Evolutionary conservation across 2,797 vertebrate genomes (phyloP), one percentile per base, ranked within the genome.

Genomic region (Argya squamiceps): DNA sequence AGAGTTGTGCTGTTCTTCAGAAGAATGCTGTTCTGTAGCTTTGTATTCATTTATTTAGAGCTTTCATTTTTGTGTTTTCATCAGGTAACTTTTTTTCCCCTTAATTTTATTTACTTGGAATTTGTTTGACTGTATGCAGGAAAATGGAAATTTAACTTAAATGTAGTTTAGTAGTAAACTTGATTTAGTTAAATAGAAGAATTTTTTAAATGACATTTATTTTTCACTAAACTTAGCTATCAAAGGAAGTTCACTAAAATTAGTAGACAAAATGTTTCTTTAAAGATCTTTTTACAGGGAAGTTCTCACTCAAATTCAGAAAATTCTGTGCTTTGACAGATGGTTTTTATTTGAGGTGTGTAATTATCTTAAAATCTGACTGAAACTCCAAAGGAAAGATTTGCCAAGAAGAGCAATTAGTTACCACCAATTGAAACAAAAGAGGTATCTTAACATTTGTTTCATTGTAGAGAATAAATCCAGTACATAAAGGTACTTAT

Each of bases 71-170:
- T 53, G 15, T 47, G 5, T 62, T 53, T 86, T 69, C 3, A 1
- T 49, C 27, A 16, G 1, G 14, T 36, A 64, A 32, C 1, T 3
- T 43, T 44, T 34, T 41, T 37, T 34, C 22, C 29, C 1, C 13
- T 27, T 30, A 36, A 12, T 55, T 68, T 71, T 76, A 34, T 79
- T 76, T 76, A 34, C 10, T 73, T 76, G 37, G 26, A 80, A 36
- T 53, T 88, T 7, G 0, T 63, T 32, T 0, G 1, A 10, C 46
- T 64, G 3, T n/a, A 13, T 14, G 22, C 9, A 11, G 34, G 13
- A 17, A 71, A 70, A 53, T 53, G n/a, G 18, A 43, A 55, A 62
- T 53, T 34, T 30, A 47, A 43, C 56, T 77, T 46, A 23, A 26
- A 56, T 56, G 29, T 34, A 24, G 53, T 71, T 77, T 36, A 44